Base-by-base conservation (phyloP, 2,797 vertebrate genomes). In the Jordanella pulchra region DNA sequence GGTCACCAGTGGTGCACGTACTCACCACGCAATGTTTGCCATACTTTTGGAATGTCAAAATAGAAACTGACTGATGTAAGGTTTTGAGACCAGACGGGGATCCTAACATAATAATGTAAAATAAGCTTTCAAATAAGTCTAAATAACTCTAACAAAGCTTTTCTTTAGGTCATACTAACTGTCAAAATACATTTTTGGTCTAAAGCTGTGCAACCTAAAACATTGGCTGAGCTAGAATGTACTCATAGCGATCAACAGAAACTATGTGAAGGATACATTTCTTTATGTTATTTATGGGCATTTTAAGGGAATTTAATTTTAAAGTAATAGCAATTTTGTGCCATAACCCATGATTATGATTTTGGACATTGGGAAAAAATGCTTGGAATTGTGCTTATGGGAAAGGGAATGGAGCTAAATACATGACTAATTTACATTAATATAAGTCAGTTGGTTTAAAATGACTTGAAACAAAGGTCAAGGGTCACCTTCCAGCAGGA, bases 101-200 rank as follows among this genome's bases (percentile, higher is more conserved):
- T 60, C 21, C 21, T 58, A 15, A 21, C 53, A 55, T 30, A 58
- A 27, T 58, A 7, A 32, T 30, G 54, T 7, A 63, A 27, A 56
- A 56, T 14, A 56, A 56, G 27, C 54, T 56, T 5, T 48, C 25
- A 17, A 56, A 56, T 14, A 28, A 56, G 17, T 27, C 27, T 17
- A 7, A 1, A 15, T 28, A 30, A 56, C 13, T 56, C 28, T 28
- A 56, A 28, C 14, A 56, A 30, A 44, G 21, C 21, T 61, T 10
- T n/a, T 63, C 15, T 63, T 71, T 35, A 71, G 60, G 25, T 63
- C 25, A 23, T 63, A 13, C 27, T 54, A 15, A 30, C 35, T 42
- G 27, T n/a, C 47, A 30, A 54, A 53, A 30, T n/a, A 10, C 18
- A 51, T 70, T 70, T 30, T 54, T 54, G n/a, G 7, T 51, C 15